Evolutionary conservation across 2,113 vertebrate species (phyloP).

Genomic region (Zonotrichia leucophrys): DNA sequence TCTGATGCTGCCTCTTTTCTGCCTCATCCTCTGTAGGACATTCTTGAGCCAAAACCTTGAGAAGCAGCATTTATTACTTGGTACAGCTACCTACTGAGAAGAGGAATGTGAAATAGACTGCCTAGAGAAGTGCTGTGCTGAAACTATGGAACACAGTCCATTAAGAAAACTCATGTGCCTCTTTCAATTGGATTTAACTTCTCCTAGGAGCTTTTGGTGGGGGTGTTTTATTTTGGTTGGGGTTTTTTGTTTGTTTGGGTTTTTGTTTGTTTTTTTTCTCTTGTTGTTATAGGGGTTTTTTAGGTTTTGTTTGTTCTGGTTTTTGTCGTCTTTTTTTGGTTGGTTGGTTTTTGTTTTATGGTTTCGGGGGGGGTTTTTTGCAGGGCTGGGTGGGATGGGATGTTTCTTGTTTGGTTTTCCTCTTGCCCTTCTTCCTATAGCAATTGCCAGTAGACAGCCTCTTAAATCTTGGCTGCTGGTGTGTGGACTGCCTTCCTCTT

Average conservation of each 20-base stretch:
- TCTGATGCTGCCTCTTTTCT: background rate
- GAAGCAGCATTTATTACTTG: background rate
- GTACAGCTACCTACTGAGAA: background rate
- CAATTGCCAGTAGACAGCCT: background rate
- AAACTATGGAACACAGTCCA: background rate
- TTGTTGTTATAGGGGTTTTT: rapidly evolving
- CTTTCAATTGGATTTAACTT: background rate
- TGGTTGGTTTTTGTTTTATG: background rate
- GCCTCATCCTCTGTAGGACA: background rate
- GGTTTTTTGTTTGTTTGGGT: background rate
- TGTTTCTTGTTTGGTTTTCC: background rate
- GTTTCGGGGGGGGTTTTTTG: background rate
- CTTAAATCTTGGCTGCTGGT: background rate
- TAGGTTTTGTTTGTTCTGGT: background rate
- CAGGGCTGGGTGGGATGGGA: rapidly evolving
- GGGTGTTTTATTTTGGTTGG: background rate
- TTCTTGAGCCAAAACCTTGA: background rate
- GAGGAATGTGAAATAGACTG: background rate
- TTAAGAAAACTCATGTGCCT: background rate
- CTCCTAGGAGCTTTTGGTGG: background rate
- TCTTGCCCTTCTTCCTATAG: background rate
- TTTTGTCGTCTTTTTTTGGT: background rate
- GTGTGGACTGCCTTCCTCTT: background rate
- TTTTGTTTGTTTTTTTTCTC: background rate
- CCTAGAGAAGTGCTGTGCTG: background rate